A percentile compares a stretch with the other conserved stretches of the same genome.
Evolutionary conservation across 2,113 vertebrate species (phyloP).

Genomic region (Toxostoma redivivum): DNA sequence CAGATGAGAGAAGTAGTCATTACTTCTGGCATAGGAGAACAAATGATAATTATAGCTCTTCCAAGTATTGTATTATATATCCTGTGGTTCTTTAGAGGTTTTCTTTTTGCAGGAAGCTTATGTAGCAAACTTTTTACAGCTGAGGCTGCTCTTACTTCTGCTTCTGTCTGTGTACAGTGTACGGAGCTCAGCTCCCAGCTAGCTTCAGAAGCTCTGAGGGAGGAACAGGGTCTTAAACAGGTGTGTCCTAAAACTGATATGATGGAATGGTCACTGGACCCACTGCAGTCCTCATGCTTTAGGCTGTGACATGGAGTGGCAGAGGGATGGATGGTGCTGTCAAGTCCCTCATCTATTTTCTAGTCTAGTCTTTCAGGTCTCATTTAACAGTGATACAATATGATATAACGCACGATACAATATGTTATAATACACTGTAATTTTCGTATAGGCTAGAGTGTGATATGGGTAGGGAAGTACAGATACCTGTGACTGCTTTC

Average conservation of each 20-base stretch:
- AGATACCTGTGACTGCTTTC: not conserved
- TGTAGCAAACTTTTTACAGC: not conserved
- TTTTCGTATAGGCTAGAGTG: not conserved
- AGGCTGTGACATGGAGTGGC: not conserved
- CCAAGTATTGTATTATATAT: constrained; percentile 54
- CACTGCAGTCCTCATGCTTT: not conserved
- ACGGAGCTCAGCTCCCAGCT: not conserved
- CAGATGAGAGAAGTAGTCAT: not conserved
- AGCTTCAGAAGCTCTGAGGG: not conserved
- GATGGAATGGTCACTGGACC: rapidly evolving
- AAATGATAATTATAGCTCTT: constrained; percentile 54
- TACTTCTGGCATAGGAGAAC: not conserved
- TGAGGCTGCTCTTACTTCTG: not conserved
- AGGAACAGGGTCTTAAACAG: not conserved
- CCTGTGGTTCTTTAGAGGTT: constrained; percentile 9
- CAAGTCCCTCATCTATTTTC: not conserved
- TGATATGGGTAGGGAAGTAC: not conserved
- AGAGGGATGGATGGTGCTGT: not conserved
- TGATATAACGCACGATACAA: not conserved
- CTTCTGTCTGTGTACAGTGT: not conserved
- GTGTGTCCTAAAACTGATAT: rapidly evolving
- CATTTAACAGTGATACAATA: not conserved
- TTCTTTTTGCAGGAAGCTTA: constrained; percentile 36
- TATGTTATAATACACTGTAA: not conserved
- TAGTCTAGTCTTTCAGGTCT: not conserved